These are phyloP conservation scores for Zeuzera pyrina DNA, from an alignment of 2,888 invertebrate genomes.

Conservation along the genomic window DNA sequence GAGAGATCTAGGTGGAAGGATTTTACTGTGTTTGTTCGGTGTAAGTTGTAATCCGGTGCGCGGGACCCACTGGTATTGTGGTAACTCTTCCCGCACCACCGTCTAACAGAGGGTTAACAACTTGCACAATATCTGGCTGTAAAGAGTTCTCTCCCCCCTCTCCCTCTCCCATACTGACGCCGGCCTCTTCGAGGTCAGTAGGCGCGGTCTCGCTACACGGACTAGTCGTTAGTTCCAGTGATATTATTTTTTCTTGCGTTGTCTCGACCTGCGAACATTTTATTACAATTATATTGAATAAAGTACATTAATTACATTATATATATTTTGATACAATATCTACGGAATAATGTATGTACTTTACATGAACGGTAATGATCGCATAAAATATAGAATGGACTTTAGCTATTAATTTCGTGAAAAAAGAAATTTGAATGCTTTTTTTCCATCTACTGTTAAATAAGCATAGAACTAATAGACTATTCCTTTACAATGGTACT, in stretches of 20 bases:
- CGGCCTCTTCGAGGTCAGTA: conserved; percentile 43
- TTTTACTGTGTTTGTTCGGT: conserved; percentile 36
- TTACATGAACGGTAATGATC: too few relatives aligned
- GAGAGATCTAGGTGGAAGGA: conserved; percentile 17
- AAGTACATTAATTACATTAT: too few relatives aligned
- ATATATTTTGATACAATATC: too few relatives aligned
- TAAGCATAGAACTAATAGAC: too few relatives aligned
- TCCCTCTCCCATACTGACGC: conserved; percentile 51
- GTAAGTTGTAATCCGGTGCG: conserved; percentile 51
- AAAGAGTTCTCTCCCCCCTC: conserved; percentile 64
- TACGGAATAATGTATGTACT: too few relatives aligned
- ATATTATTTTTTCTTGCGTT: conserved; percentile 92
- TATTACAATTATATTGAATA: too few relatives aligned
- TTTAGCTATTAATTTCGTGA: too few relatives aligned
- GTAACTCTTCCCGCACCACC: conserved; percentile 62
- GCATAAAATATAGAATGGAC: too few relatives aligned
- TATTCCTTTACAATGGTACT: too few relatives aligned
- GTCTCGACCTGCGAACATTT: conserved; percentile 84
- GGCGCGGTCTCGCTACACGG: conserved; percentile 74
- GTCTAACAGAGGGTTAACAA: conserved; percentile 63
- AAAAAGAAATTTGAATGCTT: too few relatives aligned
- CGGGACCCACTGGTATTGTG: conserved; percentile 60
- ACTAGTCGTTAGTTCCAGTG: conserved; percentile 84
- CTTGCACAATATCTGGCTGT: conserved; percentile 71
- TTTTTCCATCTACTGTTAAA: too few relatives aligned